A percentile compares a stretch with the other conserved stretches of the same genome.
Conservation (phyloP, 2,113 vertebrate species). For the Panthera leo region DNA sequence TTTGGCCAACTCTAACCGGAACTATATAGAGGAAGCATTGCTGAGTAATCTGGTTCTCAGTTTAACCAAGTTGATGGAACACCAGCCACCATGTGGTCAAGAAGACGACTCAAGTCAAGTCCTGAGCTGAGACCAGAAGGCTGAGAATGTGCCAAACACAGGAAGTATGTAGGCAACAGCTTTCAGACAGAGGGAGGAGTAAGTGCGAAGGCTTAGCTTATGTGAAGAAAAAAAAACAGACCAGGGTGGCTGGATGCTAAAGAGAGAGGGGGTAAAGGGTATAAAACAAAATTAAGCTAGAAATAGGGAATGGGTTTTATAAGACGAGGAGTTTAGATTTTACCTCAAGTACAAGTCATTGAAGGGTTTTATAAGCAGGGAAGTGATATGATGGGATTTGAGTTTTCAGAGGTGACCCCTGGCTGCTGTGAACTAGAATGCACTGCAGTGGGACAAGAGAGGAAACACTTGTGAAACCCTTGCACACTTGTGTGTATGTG, state of each 20-base stretch:
- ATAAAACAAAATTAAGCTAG: neutral
- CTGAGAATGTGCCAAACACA: neutral
- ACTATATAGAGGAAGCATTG: neutral
- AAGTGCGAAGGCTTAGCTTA: neutral
- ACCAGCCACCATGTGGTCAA: neutral
- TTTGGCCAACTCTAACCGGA: neutral
- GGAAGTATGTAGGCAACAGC: neutral
- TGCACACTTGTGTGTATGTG: neutral
- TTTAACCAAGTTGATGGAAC: neutral
- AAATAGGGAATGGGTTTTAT: neutral
- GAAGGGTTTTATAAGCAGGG: neutral
- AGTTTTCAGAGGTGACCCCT: neutral
- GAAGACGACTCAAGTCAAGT: neutral
- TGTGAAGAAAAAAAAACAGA: neutral
- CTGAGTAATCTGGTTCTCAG: neutral
- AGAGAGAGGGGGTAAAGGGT: neutral
- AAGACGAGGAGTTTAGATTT: neutral
- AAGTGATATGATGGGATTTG: neutral
- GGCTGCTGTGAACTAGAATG: neutral
- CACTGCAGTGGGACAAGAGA: neutral
- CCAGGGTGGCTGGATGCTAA: neutral
- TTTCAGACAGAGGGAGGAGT: neutral
- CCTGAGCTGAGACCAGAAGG: neutral
- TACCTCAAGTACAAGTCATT: neutral
- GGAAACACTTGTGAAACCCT: neutral